Percentiles rank a stretch among this genome's conserved stretches.
These are phyloP conservation scores for Tipula unca DNA, from an alignment of 2,888 invertebrate species.

Conservation along the genomic window DNA sequence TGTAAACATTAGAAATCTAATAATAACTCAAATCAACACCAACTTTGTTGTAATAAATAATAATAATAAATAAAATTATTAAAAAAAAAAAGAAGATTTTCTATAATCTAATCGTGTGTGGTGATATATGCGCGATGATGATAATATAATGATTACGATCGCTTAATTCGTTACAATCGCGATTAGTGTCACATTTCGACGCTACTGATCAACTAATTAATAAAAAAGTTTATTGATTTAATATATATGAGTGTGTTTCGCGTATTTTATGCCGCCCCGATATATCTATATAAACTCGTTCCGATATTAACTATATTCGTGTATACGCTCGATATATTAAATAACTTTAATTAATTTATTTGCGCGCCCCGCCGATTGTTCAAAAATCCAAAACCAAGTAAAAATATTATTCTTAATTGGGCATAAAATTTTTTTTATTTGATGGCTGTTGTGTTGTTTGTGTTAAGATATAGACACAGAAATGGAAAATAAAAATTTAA, in stretches of 20 bases:
- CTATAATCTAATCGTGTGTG: not conserved
- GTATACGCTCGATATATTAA: not conserved
- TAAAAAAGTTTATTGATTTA: not conserved
- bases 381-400: not conserved
- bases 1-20: constrained; percentile 8
- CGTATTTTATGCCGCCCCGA: not conserved
- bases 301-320: not conserved
- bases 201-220: not conserved
- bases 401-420: not conserved
- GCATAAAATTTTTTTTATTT: not conserved
- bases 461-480: not conserved
- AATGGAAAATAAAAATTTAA: not conserved
- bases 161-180: not conserved
- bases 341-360: not conserved
- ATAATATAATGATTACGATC: not conserved
- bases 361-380: not conserved
- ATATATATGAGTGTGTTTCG: not conserved
- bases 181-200: not conserved
- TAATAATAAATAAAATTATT: not conserved
- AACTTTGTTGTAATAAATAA: not conserved
- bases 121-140: not conserved
- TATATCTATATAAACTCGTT: not conserved
- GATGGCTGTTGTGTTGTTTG: not conserved
- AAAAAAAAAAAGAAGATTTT: not conserved
- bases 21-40: constrained; percentile 9